Evolutionary conservation across 2,113 vertebrate genomes (phyloP).

Genomic region (Scalopus aquaticus): DNA sequence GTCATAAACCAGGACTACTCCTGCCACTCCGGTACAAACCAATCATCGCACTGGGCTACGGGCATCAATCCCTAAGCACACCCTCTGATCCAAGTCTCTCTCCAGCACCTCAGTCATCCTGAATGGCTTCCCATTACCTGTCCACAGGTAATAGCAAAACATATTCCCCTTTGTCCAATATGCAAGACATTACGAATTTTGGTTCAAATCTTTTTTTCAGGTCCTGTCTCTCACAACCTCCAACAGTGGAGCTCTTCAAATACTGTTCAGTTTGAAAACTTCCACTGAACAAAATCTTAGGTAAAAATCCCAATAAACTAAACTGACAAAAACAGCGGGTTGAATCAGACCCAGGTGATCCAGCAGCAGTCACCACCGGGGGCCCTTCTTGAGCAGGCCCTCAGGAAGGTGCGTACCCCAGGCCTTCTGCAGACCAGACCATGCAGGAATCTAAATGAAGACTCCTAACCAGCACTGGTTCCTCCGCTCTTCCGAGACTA

Average conservation of each 20-base stretch:
- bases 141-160: background rate
- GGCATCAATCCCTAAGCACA: background rate
- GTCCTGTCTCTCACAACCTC: background rate
- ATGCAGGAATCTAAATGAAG: background rate
- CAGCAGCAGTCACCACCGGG: rapidly evolving
- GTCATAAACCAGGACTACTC: background rate
- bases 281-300: constrained; percentile 9
- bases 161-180: background rate
- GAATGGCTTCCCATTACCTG: too few relatives aligned
- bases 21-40: background rate
- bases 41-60: too few relatives aligned
- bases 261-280: constrained; percentile 13
- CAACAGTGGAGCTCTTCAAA: background rate
- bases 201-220: background rate
- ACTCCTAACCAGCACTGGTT: background rate
- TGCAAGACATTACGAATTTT: background rate
- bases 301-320: background rate
- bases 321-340: background rate
- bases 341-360: background rate
- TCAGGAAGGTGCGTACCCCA: rapidly evolving
- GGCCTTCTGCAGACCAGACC: background rate
- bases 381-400: background rate
- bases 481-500: constrained; percentile 70
- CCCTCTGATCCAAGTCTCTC: background rate
- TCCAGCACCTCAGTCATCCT: background rate